Evolutionary conservation across 2,888 invertebrate genomes (phyloP), one percentile per base, ranked within the genome.

Genomic region (Cantharis lateralis): DNA sequence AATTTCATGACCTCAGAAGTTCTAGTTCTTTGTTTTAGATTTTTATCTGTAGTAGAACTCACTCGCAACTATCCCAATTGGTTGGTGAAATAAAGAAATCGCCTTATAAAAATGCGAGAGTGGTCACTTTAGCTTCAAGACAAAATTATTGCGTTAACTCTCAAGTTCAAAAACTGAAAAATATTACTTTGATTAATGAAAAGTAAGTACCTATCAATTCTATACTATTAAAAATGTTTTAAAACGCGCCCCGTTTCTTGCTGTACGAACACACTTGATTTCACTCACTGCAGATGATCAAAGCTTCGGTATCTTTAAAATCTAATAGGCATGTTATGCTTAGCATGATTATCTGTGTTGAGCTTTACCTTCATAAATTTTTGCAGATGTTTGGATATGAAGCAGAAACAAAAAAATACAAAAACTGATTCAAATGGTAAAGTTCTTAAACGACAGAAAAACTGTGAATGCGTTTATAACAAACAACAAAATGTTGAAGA

Each of bases 21-120:
- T 66, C 4, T 61, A 18, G 26, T 15, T 26, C 68, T 68, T 84
- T 82, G 75, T 88, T 88, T 48, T 89, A 96, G 94, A 95, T 99
- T 79, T 96, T 94, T 85, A 98, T 96, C 87, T 97, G 97, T 87
- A 98, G 98, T 80, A 92, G 99, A 83, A 99, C 99, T 5, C 99
- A 99, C 88, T 98, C 99, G 0, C 99, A 99, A 86, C 88, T 99
- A 62, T 92, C 96, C 0, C 99, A 99, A 88, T 96, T 99, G 88
- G 93, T 98, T n/a, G 92, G 93, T 66, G 99, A 99, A 90, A 91
- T 99, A 1, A 93, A 94, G 82, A 94, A 94, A 84, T 98, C 96
- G 74, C 91, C 92, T 0, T 97, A 93, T 86, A 89, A 92, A 16
- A 88, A 92, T 72, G 90, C 95, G 3, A 92, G 95, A 76, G 93